Evolutionary conservation across 92 coral and sea anemone species (phyloP).

Genomic region (Umimayanthus kanabou): DNA sequence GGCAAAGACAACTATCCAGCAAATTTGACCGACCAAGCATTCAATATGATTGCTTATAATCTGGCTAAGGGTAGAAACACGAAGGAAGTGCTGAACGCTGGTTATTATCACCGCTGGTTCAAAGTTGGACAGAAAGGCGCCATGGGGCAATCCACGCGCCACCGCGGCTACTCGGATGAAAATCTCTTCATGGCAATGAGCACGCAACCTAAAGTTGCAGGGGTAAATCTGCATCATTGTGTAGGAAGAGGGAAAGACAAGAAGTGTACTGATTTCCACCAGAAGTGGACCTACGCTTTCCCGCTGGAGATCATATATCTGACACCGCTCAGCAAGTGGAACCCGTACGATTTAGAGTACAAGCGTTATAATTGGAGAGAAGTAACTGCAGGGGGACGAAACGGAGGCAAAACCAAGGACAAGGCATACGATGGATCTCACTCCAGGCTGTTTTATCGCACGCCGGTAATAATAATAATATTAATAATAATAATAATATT

Average conservation of each 20-base stretch:
- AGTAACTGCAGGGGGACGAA: conserved; percentile 41
- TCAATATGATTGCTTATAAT: conserved; percentile 62
- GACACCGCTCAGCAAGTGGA: conserved; percentile 50
- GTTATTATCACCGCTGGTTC: conserved; percentile 87
- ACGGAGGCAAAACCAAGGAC: conserved; percentile 32
- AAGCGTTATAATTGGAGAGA: neutral
- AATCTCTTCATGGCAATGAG: conserved; percentile 93
- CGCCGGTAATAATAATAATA: conserved; percentile 8
- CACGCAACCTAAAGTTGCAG: conserved; percentile 87
- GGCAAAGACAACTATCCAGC: conserved; percentile 90
- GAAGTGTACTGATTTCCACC: conserved; percentile 32
- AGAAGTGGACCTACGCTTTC: conserved; percentile 43
- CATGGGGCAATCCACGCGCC: conserved; percentile 84
- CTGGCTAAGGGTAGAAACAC: conserved; percentile 44
- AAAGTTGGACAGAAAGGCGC: conserved; percentile 79
- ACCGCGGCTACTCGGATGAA: conserved; percentile 86
- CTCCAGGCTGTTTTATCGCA: conserved; percentile 42
- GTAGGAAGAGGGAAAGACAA: conserved; percentile 33
- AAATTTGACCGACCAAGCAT: conserved; percentile 76
- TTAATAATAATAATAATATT: too few relatives aligned
- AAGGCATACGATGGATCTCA: conserved; percentile 42
- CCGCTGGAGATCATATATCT: conserved; percentile 53
- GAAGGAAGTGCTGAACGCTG: conserved; percentile 62
- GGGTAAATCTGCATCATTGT: conserved; percentile 59
- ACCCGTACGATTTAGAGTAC: conserved; percentile 44